Base-by-base conservation (phyloP, 1,140 invertebrate genomes). In the Onthophagus taurus region DNA sequence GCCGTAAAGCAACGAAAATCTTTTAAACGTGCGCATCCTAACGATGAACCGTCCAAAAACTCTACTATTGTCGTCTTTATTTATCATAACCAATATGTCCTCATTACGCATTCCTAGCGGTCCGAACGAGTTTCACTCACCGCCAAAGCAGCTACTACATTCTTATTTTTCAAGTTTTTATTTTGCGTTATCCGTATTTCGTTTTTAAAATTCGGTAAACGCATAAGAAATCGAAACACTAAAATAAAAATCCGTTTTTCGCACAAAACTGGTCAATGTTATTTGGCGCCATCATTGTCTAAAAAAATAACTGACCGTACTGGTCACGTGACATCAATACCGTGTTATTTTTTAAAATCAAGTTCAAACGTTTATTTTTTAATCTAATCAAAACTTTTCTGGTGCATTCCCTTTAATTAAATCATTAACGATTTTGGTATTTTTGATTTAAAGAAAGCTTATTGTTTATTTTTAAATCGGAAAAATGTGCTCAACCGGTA, bases 211-310 rank as follows among this genome's bases (percentile, higher is more conserved):
- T 19, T 41, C 19, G 17, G 13, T 34, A 9, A 37, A 31, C 23
- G 5, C 18, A 45, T 35, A 45, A 44, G 9, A 30, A 42, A 26
- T 64, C 67, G 61, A 60, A 65, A 65, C 61, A 58, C 60, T 60
- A 53, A 63, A 63, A 66, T 60, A 62, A 62, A 61, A n/a, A 19
- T 36, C 13, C 9, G 20, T 21, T 19, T 29, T 17, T 44, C 20
- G 21, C 42, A 44, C 42, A 44, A 36, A 35, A 44, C 42, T 37
- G 31, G 12, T 21, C 34, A 21, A 44, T 26, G 29, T 44, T 63
- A 60, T 70, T 75, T 75, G 72, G 72, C 71, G 72, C 72, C 72
- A 74, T 72, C 69, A 70, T 71, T 65, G 65, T 64, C 66, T 64
- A 68, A 72, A 71, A 71, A 72, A 68, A 60, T 63, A 63, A 61